These are phyloP conservation scores for Vireo altiloquus DNA, from an alignment of 2,113 vertebrate species.

Conservation along the genomic window DNA sequence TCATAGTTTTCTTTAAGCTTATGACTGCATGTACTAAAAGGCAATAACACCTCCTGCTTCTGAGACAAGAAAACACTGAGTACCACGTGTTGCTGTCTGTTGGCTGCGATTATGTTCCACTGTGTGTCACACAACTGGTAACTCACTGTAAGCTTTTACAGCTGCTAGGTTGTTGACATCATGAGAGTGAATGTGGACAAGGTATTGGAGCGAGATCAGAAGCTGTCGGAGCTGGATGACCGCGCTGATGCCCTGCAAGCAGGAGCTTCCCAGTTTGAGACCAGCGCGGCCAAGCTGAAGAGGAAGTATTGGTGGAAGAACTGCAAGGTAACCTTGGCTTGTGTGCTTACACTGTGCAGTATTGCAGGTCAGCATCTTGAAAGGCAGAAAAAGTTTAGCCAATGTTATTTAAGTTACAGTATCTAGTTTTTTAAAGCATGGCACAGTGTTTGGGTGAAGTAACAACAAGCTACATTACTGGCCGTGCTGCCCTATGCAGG, in stretches of 20 bases:
- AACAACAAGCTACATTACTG: not conserved
- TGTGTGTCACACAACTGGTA: not conserved
- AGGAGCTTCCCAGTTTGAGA: slow-evolving; percentile 95
- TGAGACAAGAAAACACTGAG: not conserved
- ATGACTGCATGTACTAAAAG: not conserved
- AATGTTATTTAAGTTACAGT: not conserved
- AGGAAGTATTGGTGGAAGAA: slow-evolving; percentile 86
- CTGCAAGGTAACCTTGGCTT: slow-evolving; percentile 72
- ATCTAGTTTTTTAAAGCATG: not conserved
- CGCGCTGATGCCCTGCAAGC: slow-evolving; percentile 93
- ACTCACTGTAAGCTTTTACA: not conserved
- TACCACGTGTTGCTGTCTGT: not conserved
- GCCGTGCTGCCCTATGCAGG: not conserved
- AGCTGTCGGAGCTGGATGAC: slow-evolving; percentile 92
- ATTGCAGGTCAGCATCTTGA: not conserved
- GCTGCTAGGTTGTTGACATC: slow-evolving; percentile 90
- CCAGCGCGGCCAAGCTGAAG: slow-evolving; percentile 83
- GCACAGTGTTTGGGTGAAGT: not conserved
- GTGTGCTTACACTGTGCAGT: not conserved
- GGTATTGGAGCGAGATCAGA: slow-evolving; percentile 92
- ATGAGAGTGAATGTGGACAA: slow-evolving; percentile 98
- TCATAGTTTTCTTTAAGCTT: not conserved
- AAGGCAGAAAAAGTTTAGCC: not conserved
- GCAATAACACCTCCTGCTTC: not conserved
- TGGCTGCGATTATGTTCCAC: not conserved